Evolutionary conservation across 1,140 invertebrate species (phyloP).

Genomic region (Proales similis): DNA sequence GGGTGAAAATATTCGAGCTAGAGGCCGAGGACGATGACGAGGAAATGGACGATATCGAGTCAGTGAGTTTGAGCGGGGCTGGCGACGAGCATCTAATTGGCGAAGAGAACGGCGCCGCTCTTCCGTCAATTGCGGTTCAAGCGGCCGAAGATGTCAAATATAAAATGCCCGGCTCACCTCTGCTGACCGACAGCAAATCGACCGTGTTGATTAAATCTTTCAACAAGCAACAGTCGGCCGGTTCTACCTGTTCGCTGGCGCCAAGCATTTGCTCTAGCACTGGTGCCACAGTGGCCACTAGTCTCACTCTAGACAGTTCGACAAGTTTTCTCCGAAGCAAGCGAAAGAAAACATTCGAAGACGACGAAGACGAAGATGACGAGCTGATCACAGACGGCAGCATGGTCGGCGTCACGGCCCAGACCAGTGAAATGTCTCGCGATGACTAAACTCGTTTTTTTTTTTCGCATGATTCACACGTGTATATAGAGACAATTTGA

Average conservation of each 20-base stretch:
- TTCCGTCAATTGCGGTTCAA: not conserved
- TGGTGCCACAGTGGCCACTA: conserved; percentile 18
- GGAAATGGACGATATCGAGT: conserved; percentile 28
- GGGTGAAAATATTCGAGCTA: conserved; percentile 36
- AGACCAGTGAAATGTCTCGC: too few species aligned
- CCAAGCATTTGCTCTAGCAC: conserved; percentile 24
- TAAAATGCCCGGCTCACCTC: not conserved
- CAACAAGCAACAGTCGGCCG: conserved; percentile 25
- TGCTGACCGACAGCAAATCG: not conserved
- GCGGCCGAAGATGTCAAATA: conserved; percentile 7
- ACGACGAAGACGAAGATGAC: conserved; percentile 35
- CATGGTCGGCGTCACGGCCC: not conserved
- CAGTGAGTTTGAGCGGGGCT: conserved; percentile 18
- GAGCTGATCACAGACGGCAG: conserved; percentile 23
- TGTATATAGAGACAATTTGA: too few species aligned
- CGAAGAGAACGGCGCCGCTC: conserved; percentile 1
- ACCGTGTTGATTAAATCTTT: conserved; percentile 6
- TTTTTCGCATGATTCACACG: too few species aligned
- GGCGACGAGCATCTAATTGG: conserved; percentile 8
- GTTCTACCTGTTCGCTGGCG: conserved; percentile 32
- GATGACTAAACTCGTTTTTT: too few species aligned
- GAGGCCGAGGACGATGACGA: conserved; percentile 27
- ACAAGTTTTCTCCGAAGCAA: conserved; percentile 13
- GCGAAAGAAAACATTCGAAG: conserved; percentile 32
- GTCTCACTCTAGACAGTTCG: not conserved